These are phyloP conservation scores for Podarcis cretensis DNA, from an alignment of 2,113 vertebrate genomes.

Conservation along the genomic window DNA sequence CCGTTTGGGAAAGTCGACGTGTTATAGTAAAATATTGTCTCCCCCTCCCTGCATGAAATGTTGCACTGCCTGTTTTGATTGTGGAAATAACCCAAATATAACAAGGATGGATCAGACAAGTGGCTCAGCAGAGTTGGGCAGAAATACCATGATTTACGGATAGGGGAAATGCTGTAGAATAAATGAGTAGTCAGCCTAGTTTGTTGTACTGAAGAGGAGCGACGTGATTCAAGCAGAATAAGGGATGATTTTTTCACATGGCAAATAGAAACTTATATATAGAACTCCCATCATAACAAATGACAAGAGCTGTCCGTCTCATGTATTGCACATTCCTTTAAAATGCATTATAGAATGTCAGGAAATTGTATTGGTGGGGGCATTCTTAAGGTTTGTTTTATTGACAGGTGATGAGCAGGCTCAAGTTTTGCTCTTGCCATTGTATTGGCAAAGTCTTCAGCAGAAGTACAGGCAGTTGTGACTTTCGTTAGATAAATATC, in stretches of 20 bases:
- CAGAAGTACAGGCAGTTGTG: background rate
- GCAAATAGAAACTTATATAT: background rate
- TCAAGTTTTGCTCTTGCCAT: constrained; percentile 8
- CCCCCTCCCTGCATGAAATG: background rate
- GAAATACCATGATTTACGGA: constrained; percentile 24
- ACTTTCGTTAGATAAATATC: background rate
- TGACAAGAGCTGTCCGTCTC: constrained; percentile 20
- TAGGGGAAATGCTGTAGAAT: constrained; percentile 9
- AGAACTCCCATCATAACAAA: constrained; percentile 35
- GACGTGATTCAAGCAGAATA: constrained; percentile 22
- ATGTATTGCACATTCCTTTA: constrained; percentile 5
- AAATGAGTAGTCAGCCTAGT: background rate
- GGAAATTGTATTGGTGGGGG: background rate
- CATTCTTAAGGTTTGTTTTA: background rate
- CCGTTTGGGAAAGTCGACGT: constrained; percentile 16
- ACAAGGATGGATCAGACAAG: background rate
- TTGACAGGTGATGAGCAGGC: constrained; percentile 13
- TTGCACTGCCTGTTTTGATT: background rate
- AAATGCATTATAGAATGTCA: background rate
- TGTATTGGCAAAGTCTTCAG: background rate
- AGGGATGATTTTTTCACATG: constrained; percentile 38
- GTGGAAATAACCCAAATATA: background rate
- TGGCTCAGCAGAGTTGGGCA: constrained; percentile 23
- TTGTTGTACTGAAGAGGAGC: constrained; percentile 28
- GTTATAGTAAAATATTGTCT: constrained; percentile 18